Evolutionary conservation across 2,888 invertebrate species (phyloP), one percentile per base, ranked within the genome.

Genomic region (Cryptocheilus praepositus): DNA sequence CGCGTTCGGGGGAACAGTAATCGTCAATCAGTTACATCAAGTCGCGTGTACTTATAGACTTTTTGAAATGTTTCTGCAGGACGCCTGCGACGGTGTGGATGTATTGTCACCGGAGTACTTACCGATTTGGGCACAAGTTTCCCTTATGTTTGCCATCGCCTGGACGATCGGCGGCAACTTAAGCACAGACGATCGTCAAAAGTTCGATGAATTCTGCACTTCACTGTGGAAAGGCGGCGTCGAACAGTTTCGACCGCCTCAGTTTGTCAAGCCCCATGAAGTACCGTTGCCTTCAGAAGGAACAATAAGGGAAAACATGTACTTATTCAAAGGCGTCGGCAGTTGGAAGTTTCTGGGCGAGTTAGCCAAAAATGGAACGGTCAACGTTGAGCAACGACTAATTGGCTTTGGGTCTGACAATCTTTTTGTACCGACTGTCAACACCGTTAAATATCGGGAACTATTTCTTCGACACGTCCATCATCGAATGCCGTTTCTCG

Each of bases 311-410:
- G 93, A 93, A 71, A 90, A 91, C 76, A 89, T 89, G 76, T 93
- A 91, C 83, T 89, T 92, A 81, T 91, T 91, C 82, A 92, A 92
- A 84, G 91, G 90, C 18, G 83, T 89, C 67, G 93, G 93, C 0
- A 87, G 81, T 45, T 93, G 93, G 93, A 90, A 91, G 70, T 88
- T 89, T 62, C 92, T 91, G 90, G 90, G 89, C 56, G 92, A 93
- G 69, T 80, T 92, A 13, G 13, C 36, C 11, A 90, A 91, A 72
- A 85, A 81, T 46, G 89, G 90, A 70, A 89, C 89, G 71, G 82
- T 89, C 2, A 85, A 74, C 15, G 80, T 84, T n/a, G 58, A 49
- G 0, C 43, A 28, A 13, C 25, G 25, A 5, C 25, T 3, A 5
- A 2, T 25, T 25, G 25, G 25, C 4, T 1, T 36, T 11, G 51